Percentiles rank a stretch among this genome's conserved stretches.
phyloP scores from a whole-genome alignment of 92 coral and sea anemone species.

The Parazoanthus swiftii region DNA sequence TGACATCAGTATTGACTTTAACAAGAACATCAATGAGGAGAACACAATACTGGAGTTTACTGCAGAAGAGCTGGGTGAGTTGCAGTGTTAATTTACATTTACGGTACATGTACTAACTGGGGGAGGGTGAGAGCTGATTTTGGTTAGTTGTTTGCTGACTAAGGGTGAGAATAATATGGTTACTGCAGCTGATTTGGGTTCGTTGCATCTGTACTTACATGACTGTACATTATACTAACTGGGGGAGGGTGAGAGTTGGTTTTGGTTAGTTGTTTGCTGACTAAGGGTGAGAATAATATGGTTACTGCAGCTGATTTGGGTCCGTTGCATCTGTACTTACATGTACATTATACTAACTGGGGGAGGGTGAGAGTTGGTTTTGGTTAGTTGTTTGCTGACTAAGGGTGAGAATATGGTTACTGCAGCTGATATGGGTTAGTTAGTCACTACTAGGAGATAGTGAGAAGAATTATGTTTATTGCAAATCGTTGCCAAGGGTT shows the following conservation, averaged over 20 bases:
- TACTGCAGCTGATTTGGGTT: slow-evolving; percentile 64
- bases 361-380: not conserved
- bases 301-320: slow-evolving; percentile 59
- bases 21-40: slow-evolving; percentile 94
- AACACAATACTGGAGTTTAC: slow-evolving; percentile 83
- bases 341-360: not conserved
- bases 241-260: not conserved
- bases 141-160: not conserved
- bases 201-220: not conserved
- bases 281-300: not conserved
- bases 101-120: not conserved
- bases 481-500: too few relatives aligned
- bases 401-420: not conserved
- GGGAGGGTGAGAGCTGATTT: not conserved
- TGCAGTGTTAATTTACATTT: too few relatives aligned
- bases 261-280: not conserved
- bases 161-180: not conserved
- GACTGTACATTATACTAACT: not conserved
- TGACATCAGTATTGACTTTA: slow-evolving; percentile 85
- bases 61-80: slow-evolving; percentile 63
- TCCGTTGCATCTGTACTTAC: not conserved
- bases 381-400: not conserved
- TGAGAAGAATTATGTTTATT: not conserved
- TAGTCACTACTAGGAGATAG: not conserved
- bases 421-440: not conserved